Evolutionary conservation across 1,140 invertebrate species (phyloP).

Genomic region (Panonychus citri): DNA sequence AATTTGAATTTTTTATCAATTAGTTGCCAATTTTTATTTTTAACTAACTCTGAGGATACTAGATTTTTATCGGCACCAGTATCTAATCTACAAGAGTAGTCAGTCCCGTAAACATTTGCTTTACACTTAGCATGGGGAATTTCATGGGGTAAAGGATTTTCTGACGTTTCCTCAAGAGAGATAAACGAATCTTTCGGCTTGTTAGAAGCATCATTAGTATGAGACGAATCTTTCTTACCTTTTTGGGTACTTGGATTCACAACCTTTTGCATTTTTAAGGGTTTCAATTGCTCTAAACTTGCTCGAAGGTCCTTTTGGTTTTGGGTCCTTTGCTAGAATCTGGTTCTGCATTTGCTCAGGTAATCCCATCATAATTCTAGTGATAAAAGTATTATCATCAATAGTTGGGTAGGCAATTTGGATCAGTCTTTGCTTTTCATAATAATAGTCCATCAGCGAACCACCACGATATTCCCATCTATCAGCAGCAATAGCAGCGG

Average conservation of each 20-base stretch:
- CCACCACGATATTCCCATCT: not conserved
- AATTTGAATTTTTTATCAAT: not conserved
- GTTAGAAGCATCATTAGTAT: not conserved
- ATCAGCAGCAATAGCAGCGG: not conserved
- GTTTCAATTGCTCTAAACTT: not conserved
- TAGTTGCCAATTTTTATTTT: not conserved
- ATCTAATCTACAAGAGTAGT: not conserved
- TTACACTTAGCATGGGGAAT: not conserved
- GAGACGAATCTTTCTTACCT: not conserved
- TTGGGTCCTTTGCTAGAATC: not conserved
- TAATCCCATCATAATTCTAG: not conserved
- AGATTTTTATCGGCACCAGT: not conserved
- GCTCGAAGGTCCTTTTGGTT: not conserved
- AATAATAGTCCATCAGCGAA: not conserved
- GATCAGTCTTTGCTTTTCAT: not conserved
- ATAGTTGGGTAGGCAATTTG: not conserved
- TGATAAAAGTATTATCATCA: not conserved
- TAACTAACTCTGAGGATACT: too few species aligned
- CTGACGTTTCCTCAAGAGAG: not conserved
- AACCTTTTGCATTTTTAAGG: not conserved
- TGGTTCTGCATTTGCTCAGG: not conserved
- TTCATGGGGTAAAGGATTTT: not conserved
- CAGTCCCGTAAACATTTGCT: not conserved
- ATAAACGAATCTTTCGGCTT: not conserved
- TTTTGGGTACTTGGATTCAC: not conserved